Evolutionary conservation across 2,113 vertebrate genomes (phyloP).

Genomic region (Nibea coibor): DNA sequence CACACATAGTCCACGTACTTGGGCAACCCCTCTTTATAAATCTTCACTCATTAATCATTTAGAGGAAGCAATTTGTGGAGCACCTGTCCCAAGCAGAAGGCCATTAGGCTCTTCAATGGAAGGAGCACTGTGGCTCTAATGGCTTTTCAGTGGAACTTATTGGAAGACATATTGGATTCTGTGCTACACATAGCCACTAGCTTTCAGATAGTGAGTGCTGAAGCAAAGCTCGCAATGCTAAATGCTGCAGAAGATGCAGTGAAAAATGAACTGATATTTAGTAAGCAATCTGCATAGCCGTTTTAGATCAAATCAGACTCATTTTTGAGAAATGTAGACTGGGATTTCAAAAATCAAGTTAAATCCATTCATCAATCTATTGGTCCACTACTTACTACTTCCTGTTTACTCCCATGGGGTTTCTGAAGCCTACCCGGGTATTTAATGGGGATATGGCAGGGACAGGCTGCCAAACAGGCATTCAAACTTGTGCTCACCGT

Average conservation of each 20-base stretch:
- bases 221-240: slow-evolving; percentile 27
- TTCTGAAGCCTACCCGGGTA: background rate
- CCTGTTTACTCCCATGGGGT: background rate
- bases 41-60: slow-evolving; percentile 81
- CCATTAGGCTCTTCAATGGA: slow-evolving; percentile 79
- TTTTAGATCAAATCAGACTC: slow-evolving; percentile 1
- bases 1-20: slow-evolving; percentile 30
- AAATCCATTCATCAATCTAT: background rate
- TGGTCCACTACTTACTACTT: background rate
- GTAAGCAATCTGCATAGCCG: slow-evolving; percentile 18
- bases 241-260: background rate
- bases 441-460: background rate
- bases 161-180: slow-evolving; percentile 81
- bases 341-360: slow-evolving; percentile 10
- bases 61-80: slow-evolving; percentile 70
- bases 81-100: slow-evolving; percentile 75
- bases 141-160: slow-evolving; percentile 77
- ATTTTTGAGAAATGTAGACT: slow-evolving; percentile 4
- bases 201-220: slow-evolving; percentile 51
- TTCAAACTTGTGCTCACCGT: background rate
- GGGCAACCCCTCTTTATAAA: slow-evolving; percentile 57
- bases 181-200: slow-evolving; percentile 54
- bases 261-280: background rate
- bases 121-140: slow-evolving; percentile 74
- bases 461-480: background rate